These are phyloP conservation scores for Lynx canadensis DNA, from an alignment of 2,113 vertebrate genomes.

Conservation along the genomic window DNA sequence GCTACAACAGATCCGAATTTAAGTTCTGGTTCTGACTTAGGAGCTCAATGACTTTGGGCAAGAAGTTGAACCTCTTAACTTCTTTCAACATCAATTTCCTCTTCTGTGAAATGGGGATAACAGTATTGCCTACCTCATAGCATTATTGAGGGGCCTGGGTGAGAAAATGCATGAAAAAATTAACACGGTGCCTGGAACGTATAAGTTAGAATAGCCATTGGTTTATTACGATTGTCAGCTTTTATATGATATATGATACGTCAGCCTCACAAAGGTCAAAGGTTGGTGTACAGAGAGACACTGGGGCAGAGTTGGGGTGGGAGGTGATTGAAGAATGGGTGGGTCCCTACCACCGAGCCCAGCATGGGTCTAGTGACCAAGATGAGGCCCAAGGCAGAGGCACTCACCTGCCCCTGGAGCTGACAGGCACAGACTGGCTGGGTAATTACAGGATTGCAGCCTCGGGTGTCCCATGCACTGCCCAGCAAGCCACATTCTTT, in stretches of 20 bases:
- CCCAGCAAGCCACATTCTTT: slow-evolving; percentile 51
- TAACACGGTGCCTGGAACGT: background rate
- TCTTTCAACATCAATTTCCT: slow-evolving; percentile 28
- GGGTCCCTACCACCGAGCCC: background rate
- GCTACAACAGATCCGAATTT: background rate
- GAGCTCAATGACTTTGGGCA: background rate
- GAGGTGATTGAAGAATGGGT: background rate
- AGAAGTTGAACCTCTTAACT: background rate
- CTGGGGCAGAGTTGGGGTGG: background rate
- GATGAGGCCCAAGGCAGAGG: slow-evolving; percentile 37
- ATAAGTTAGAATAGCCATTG: background rate
- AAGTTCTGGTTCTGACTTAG: background rate
- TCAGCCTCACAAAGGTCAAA: slow-evolving; percentile 42
- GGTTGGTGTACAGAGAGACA: background rate
- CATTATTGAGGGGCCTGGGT: background rate
- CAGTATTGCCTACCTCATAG: background rate
- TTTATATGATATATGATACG: background rate
- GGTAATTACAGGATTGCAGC: slow-evolving; percentile 56
- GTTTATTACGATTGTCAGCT: background rate
- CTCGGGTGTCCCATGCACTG: slow-evolving; percentile 51
- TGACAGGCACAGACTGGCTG: slow-evolving; percentile 63
- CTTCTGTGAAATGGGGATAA: background rate
- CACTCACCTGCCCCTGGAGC: background rate
- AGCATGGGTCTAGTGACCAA: background rate
- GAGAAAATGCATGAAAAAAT: background rate